A percentile compares a stretch with the other conserved stretches of the same genome.
Evolutionary conservation across 1,140 invertebrate genomes (phyloP).

Genomic region (Bombus soroeensis): DNA sequence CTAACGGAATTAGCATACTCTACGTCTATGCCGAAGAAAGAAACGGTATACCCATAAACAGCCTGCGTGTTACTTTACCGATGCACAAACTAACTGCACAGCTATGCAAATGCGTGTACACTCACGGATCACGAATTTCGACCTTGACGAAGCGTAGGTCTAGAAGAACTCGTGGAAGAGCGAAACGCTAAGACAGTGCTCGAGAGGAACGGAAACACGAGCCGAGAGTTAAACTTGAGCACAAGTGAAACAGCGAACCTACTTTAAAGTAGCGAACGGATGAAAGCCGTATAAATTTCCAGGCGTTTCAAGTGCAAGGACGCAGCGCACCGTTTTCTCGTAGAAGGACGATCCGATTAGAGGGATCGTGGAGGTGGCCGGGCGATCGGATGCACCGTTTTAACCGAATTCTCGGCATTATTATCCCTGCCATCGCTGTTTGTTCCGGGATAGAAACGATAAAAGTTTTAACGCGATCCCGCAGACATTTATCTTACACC

Average conservation of each 20-base stretch:
- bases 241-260: conserved; percentile 46
- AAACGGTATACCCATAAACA: background rate
- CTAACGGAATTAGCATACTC: background rate
- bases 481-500: background rate
- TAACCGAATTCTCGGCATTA: background rate
- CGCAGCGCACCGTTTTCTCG: conserved; percentile 29
- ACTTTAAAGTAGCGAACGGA: conserved; percentile 32
- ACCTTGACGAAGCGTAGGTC: conserved; percentile 20
- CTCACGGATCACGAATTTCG: background rate
- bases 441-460: background rate
- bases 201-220: background rate
- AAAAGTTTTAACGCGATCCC: background rate
- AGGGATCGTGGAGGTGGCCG: background rate
- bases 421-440: background rate
- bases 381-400: background rate
- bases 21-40: background rate
- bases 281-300: conserved; percentile 52
- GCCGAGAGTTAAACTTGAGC: background rate
- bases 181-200: background rate
- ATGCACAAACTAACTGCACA: background rate
- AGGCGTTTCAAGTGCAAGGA: conserved; percentile 52
- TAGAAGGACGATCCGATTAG: conserved; percentile 24
- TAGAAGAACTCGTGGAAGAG: background rate
- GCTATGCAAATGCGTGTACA: background rate
- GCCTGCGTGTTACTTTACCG: background rate